Evolutionary conservation across 2,113 vertebrate species (phyloP).

Genomic region (Phylloscopus trochiloides): DNA sequence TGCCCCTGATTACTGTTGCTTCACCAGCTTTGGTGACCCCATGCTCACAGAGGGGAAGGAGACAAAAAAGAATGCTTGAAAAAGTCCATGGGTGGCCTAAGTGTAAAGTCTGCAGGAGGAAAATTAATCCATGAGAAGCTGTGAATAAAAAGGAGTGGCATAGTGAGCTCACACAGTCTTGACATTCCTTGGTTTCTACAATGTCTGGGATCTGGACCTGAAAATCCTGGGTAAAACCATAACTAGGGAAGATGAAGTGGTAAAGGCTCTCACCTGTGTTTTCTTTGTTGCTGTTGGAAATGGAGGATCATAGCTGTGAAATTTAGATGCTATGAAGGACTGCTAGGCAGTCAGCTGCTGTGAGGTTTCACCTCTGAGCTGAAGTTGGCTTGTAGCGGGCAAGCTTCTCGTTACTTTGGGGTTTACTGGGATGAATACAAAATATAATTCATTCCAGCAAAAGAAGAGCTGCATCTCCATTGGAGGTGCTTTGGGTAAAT

Average conservation of each 20-base stretch:
- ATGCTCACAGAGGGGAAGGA: neutral
- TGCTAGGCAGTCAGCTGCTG: neutral
- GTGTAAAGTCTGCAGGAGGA: neutral
- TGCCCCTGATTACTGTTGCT: neutral
- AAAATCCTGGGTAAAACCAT: neutral
- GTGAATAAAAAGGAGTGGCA: neutral
- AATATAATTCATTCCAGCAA: neutral
- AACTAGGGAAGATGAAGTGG: neutral
- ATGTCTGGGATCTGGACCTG: neutral
- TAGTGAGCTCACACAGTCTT: neutral
- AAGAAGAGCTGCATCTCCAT: neutral
- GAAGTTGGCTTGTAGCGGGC: neutral
- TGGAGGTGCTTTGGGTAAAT: neutral
- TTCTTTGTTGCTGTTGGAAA: neutral
- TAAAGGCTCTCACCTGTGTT: neutral
- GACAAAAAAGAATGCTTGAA: neutral
- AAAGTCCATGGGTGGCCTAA: neutral
- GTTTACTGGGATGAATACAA: neutral
- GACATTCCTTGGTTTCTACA: neutral
- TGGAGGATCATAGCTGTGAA: neutral
- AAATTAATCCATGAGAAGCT: neutral
- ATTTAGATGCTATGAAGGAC: neutral
- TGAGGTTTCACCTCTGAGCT: neutral
- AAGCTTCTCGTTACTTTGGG: neutral
- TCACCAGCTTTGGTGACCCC: neutral